Conservation (phyloP, 1,140 invertebrate genomes). For the Zaprionus lachaisei region DNA sequence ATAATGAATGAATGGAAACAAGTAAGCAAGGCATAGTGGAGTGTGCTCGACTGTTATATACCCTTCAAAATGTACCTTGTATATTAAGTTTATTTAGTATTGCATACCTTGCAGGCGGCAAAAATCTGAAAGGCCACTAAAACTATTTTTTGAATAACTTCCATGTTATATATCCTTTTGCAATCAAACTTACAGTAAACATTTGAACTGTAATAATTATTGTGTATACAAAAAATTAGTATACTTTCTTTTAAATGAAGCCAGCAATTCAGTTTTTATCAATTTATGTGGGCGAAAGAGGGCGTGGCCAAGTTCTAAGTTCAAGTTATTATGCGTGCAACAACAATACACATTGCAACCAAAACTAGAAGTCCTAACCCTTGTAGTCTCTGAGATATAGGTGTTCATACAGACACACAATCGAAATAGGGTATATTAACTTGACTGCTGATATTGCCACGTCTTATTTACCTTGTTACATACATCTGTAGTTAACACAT, state of each 20-base stretch:
- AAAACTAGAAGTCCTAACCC: too few relatives aligned
- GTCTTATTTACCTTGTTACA: too few relatives aligned
- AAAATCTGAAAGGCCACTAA: not conserved
- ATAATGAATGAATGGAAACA: conserved; percentile 56
- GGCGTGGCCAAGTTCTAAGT: not conserved
- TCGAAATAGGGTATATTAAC: not conserved
- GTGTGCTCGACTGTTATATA: not conserved
- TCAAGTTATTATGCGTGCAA: not conserved
- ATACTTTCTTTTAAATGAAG: too few relatives aligned
- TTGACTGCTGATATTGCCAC: too few relatives aligned
- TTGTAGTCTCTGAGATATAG: not conserved
- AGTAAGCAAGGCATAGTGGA: not conserved
- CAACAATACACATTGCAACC: not conserved
- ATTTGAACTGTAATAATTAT: too few relatives aligned
- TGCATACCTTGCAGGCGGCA: not conserved
- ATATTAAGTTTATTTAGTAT: not conserved
- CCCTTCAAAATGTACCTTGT: too few relatives aligned
- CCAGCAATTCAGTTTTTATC: too few relatives aligned
- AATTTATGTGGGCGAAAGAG: not conserved
- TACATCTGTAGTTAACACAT: too few relatives aligned
- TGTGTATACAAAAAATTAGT: too few relatives aligned
- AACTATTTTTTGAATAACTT: not conserved
- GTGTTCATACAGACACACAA: not conserved
- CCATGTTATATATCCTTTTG: too few relatives aligned
- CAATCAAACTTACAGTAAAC: too few relatives aligned